Evolutionary conservation across 2,888 invertebrate species (phyloP).

Genomic region (Melanostoma scalare): DNA sequence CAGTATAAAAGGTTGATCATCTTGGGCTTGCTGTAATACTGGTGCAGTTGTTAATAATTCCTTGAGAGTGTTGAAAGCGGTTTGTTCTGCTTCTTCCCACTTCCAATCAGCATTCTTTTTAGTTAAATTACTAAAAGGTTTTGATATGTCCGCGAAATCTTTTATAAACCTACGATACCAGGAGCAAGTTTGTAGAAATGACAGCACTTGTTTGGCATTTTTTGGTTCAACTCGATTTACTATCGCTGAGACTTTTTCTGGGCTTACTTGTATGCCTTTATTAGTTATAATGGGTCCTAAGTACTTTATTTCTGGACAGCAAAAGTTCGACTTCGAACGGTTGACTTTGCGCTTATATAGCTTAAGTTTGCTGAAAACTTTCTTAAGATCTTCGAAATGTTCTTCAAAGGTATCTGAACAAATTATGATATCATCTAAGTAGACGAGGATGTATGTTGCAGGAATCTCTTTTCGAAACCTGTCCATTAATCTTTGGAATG

Average conservation of each 20-base stretch:
- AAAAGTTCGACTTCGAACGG: slow-evolving; percentile 73
- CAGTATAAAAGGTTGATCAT: slow-evolving; percentile 1
- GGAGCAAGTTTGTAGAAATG: slow-evolving; percentile 65
- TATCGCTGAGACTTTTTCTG: slow-evolving; percentile 72
- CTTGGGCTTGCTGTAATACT: slow-evolving; percentile 32
- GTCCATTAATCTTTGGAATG: slow-evolving; percentile 65
- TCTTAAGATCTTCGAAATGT: slow-evolving; percentile 56
- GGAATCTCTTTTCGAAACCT: slow-evolving; percentile 38
- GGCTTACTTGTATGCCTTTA: no score
- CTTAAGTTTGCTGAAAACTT: slow-evolving; percentile 1
- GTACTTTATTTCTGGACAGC: slow-evolving; percentile 4
- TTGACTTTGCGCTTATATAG: slow-evolving; percentile 52
- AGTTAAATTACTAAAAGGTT: slow-evolving; percentile 75
- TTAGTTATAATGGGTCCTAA: no score
- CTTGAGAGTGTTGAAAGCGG: slow-evolving; percentile 11
- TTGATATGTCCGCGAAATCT: slow-evolving; percentile 68
- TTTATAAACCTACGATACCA: slow-evolving; percentile 65
- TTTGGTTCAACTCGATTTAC: slow-evolving; percentile 63
- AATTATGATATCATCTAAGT: slow-evolving; percentile 75
- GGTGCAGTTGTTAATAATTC: slow-evolving; percentile 11
- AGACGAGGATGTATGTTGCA: slow-evolving; percentile 50
- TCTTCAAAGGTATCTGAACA: slow-evolving; percentile 73
- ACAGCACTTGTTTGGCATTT: slow-evolving; percentile 66
- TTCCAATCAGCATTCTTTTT: slow-evolving; percentile 64
- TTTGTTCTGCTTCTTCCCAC: slow-evolving; percentile 10